A percentile compares a stretch with the other conserved stretches of the same genome.
phyloP scores from a whole-genome alignment of 2,888 invertebrate genomes.

The Oligia strigilis region DNA sequence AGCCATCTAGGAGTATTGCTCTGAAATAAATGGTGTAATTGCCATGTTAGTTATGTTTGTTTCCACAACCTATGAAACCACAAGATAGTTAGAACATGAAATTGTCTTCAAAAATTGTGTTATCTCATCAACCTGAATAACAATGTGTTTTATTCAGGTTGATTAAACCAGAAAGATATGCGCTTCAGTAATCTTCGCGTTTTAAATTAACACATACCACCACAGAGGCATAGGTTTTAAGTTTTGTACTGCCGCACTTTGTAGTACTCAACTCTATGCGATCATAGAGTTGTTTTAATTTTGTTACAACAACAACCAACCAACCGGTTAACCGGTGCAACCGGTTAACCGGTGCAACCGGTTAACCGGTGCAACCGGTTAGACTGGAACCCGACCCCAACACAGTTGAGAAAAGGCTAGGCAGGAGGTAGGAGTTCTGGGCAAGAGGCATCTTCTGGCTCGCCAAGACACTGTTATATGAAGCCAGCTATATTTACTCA shows the following conservation, averaged over 20 bases:
- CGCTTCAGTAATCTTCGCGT: background rate
- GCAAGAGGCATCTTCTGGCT: background rate
- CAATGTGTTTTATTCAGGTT: background rate
- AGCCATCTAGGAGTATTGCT: conserved; percentile 95
- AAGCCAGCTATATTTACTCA: background rate
- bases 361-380: too few relatives aligned
- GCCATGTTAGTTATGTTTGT: background rate
- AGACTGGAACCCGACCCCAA: too few relatives aligned
- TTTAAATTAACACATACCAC: background rate
- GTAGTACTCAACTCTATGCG: too few relatives aligned
- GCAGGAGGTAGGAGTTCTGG: background rate
- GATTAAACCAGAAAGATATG: background rate
- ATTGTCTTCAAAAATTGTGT: background rate
- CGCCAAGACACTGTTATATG: background rate
- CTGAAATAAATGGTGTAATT: conserved; percentile 82
- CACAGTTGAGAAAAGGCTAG: too few relatives aligned
- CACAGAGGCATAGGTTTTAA: background rate
- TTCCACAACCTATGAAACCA: background rate
- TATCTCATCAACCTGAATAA: background rate
- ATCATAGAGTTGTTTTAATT: too few relatives aligned
- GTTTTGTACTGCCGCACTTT: background rate
- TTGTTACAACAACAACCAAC: too few relatives aligned
- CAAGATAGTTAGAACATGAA: background rate
- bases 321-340: too few relatives aligned
- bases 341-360: too few relatives aligned